Percentiles rank a stretch among this genome's conserved stretches.
phyloP scores from a whole-genome alignment of 2,888 invertebrate species.

The Baronia brevicornis region DNA sequence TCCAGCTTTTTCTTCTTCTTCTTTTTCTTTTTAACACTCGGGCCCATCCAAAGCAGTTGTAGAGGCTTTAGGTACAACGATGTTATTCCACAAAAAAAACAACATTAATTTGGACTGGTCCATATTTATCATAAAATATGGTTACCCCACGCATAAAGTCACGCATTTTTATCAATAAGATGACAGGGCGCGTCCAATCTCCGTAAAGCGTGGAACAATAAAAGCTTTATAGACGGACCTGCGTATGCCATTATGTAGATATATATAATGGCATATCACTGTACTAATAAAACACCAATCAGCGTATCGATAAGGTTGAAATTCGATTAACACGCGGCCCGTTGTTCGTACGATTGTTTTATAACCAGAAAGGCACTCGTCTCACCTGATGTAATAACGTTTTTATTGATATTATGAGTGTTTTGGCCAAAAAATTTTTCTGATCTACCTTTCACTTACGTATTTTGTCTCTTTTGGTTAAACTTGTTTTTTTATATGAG shows the following conservation, averaged over 20 bases:
- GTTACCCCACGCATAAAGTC: conserved; percentile 20
- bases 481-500: too few species aligned
- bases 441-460: background rate
- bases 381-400: conserved; percentile 7
- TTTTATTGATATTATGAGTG: conserved; percentile 2
- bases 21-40: too few species aligned
- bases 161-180: conserved; percentile 23
- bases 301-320: conserved; percentile 5
- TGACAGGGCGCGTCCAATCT: conserved; percentile 23
- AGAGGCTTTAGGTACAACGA: too few species aligned
- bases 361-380: conserved; percentile 8
- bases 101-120: too few species aligned
- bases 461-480: too few species aligned
- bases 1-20: too few species aligned
- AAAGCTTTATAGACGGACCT: conserved; percentile 21
- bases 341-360: conserved; percentile 14
- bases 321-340: conserved; percentile 6
- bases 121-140: background rate
- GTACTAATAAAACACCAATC: conserved; percentile 12
- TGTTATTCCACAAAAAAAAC: too few species aligned
- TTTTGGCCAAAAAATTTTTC: conserved; percentile 1
- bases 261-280: conserved; percentile 13
- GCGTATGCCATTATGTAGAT: too few species aligned
- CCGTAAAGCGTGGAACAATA: conserved; percentile 24
- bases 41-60: too few species aligned